Evolutionary conservation across 2,888 invertebrate genomes (phyloP).

Genomic region (Stenoptilia bipunctidactyla): DNA sequence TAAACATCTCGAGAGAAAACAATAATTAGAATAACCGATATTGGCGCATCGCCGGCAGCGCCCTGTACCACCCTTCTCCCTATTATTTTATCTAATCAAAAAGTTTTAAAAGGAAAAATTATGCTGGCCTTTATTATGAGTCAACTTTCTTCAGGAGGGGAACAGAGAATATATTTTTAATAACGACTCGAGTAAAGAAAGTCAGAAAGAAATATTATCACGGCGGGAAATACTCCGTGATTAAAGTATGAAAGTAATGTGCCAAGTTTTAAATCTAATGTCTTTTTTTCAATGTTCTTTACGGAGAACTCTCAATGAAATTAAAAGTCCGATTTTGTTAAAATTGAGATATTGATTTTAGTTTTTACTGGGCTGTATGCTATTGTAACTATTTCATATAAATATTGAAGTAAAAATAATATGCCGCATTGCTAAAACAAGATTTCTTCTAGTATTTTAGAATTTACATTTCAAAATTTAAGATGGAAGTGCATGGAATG

Average conservation of each 20-base stretch:
- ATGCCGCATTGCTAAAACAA: too few relatives aligned
- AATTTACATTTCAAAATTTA: too few relatives aligned
- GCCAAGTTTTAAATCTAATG: not conserved
- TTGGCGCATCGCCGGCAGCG: constrained; percentile 54
- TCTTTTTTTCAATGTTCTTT: too few relatives aligned
- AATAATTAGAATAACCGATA: constrained; percentile 69
- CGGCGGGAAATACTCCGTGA: constrained; percentile 28
- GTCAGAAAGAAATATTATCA: constrained; percentile 18
- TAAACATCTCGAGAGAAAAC: constrained; percentile 55
- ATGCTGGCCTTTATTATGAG: constrained; percentile 70
- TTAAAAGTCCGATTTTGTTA: too few relatives aligned
- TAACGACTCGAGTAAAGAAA: constrained; percentile 53
- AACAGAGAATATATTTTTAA: constrained; percentile 65
- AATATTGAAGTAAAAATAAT: too few relatives aligned
- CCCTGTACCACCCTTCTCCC: constrained; percentile 48
- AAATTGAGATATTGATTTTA: too few relatives aligned
- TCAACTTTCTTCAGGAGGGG: constrained; percentile 65
- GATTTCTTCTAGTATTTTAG: too few relatives aligned
- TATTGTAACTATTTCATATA: too few relatives aligned
- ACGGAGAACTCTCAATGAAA: too few relatives aligned
- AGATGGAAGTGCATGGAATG: too few relatives aligned
- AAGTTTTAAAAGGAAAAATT: constrained; percentile 73
- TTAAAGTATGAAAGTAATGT: constrained; percentile 31
- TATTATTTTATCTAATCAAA: constrained; percentile 73
- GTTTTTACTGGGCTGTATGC: too few relatives aligned